Evolutionary conservation across 2,888 invertebrate genomes (phyloP).

Genomic region (Drosophila engyochracea): DNA sequence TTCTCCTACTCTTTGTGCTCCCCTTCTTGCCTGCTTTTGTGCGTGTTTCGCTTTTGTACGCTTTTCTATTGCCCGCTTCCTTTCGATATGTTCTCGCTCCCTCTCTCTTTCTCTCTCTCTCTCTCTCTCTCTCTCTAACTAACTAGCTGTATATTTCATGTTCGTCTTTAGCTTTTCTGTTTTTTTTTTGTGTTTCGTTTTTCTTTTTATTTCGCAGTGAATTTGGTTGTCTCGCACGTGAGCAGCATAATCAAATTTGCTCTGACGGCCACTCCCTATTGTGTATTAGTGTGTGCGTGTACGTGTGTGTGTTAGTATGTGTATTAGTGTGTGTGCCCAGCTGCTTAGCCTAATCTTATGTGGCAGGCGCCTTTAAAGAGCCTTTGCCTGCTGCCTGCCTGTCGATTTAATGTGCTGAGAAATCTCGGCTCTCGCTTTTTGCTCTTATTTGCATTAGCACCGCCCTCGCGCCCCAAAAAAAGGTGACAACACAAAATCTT

Average conservation of each 20-base stretch:
- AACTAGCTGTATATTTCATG: conserved; percentile 49
- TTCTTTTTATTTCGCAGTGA: conserved; percentile 80
- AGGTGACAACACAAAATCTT: conserved; percentile 78
- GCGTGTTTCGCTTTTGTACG: conserved; percentile 77
- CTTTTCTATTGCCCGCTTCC: conserved; percentile 77
- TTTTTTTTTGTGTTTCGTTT: conserved; percentile 48
- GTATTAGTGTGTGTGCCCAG: conserved; percentile 53
- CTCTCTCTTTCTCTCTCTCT: conserved; percentile 7
- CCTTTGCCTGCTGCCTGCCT: conserved; percentile 37
- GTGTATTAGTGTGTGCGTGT: conserved; percentile 27
- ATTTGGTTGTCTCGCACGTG: conserved; percentile 85
- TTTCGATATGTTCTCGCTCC: conserved; percentile 67
- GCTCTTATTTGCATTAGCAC: conserved; percentile 66
- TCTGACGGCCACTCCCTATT: conserved; percentile 72
- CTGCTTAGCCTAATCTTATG: conserved; percentile 79
- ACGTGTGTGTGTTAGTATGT: conserved; percentile 29
- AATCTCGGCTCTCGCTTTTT: conserved; percentile 62
- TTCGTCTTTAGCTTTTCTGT: conserved; percentile 19
- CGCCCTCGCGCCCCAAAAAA: conserved; percentile 43
- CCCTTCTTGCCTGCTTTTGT: conserved; percentile 39
- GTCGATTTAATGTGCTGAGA: conserved; percentile 71
- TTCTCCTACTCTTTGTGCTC: background rate
- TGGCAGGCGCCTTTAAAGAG: conserved; percentile 71
- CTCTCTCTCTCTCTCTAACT: conserved; percentile 29
- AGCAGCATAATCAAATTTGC: conserved; percentile 79